Evolutionary conservation across 2,797 vertebrate genomes (phyloP), one percentile per base, ranked within the genome.

Genomic region (Onychomys arenicola): DNA sequence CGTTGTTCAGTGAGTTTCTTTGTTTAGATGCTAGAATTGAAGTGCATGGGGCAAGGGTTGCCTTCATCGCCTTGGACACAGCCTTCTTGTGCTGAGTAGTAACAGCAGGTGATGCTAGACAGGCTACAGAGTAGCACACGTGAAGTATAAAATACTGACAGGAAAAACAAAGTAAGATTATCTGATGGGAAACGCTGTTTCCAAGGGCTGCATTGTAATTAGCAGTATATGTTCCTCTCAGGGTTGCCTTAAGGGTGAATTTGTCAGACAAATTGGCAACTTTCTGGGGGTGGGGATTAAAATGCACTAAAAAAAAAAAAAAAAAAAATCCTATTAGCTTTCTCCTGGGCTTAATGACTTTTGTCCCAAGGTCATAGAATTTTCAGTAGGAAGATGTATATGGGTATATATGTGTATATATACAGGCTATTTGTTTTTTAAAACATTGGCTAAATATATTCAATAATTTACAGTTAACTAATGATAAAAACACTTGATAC

Each of bases 1-100:
- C 93, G 97, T 90, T 98, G 98, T 97, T 98, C 96, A 90, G 97
- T 97, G 98, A 98, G 81, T 98, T 98, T 98, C 95, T 99, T 99
- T 98, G 97, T 91, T 90, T 83, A 97, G 96, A 57, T 65, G 77
- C 23, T 94, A 84, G 37, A 43, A 71, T 13, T 43, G 65, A 96
- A 93, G 86, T 96, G 0, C 19, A 37, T 59, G 55, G 69, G 27
- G 6, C 75, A 82, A 90, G 10, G 3, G 0, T 94, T 43, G 2
- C 63, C 40, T 89, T 67, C 89, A 78, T 65, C 1, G 73, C 95
- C 93, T 55, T 5, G 34, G 94, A 76, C 55, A 46, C 27, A 14
- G 55, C 27, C 40, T 23, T 61, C 55, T 34, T 75, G 55, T 81
- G 83, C 95, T 17, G 21, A 65, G 84, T 73, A 69, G 17, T 73